These are phyloP conservation scores for Brevimyrus niger DNA, from an alignment of 2,113 vertebrate genomes.

Conservation along the genomic window DNA sequence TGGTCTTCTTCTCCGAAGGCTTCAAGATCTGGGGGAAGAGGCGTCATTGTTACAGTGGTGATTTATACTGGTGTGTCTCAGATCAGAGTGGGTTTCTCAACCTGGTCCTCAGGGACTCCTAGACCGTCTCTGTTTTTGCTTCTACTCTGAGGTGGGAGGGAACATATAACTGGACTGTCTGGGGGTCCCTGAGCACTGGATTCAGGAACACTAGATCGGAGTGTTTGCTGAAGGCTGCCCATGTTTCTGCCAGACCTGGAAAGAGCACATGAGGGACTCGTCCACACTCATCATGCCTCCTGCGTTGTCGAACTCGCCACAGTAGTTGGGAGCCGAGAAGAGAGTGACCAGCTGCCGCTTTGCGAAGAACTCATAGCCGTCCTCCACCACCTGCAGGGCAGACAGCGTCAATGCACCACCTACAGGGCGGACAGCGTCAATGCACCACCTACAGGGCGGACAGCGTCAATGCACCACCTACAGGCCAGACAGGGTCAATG, in stretches of 20 bases:
- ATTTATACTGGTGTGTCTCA: not conserved
- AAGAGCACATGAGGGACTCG: constrained; percentile 92
- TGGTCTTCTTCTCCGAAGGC: constrained; percentile 93
- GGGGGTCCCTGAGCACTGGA: not conserved
- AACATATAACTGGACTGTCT: not conserved
- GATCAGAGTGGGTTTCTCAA: not conserved
- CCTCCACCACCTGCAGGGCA: constrained; percentile 78
- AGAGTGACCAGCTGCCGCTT: constrained; percentile 89
- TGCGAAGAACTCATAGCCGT: constrained; percentile 93
- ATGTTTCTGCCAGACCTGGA: constrained; percentile 65
- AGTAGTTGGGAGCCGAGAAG: constrained; percentile 90
- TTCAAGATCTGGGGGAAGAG: constrained; percentile 75
- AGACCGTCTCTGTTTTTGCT: not conserved
- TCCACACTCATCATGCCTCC: constrained; percentile 96
- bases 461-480: constrained; percentile 65
- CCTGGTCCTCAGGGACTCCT: too few species aligned
- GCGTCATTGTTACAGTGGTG: not conserved
- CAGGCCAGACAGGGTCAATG: constrained; percentile 13
- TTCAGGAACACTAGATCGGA: not conserved
- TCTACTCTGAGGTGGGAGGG: not conserved
- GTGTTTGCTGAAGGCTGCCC: not conserved
- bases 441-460: not conserved
- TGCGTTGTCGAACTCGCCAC: constrained; percentile 91
- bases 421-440: not conserved
- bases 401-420: not conserved